phyloP scores from a whole-genome alignment of 2,797 vertebrate genomes.

The Cirrhinus molitorella region DNA sequence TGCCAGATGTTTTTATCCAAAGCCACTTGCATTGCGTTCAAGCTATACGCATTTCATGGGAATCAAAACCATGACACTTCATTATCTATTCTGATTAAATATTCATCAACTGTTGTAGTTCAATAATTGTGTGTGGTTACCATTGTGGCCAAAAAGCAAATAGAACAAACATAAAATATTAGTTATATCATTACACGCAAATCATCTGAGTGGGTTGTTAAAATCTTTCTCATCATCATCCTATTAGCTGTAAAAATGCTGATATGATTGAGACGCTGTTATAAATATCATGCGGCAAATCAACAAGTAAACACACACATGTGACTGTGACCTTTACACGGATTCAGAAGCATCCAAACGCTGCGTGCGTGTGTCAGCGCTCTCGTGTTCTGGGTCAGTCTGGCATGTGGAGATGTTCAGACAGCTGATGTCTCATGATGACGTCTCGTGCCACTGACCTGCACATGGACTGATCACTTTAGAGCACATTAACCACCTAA shows the following conservation, averaged over 20 bases:
- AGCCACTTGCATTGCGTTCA: background rate
- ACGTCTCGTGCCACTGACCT: background rate
- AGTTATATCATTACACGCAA: background rate
- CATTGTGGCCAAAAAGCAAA: background rate
- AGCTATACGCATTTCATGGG: background rate
- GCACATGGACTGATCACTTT: background rate
- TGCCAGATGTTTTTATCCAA: background rate
- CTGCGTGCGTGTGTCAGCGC: background rate
- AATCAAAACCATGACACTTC: background rate
- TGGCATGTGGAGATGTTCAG: background rate
- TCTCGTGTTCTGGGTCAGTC: background rate
- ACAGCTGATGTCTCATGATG: slow-evolving; percentile 8
- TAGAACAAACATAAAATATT: background rate
- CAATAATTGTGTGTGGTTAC: background rate
- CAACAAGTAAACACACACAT: background rate
- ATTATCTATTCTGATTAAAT: background rate
- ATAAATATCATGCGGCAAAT: slow-evolving; percentile 3
- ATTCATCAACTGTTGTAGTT: background rate
- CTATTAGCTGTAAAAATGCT: background rate
- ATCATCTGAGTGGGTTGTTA: background rate
- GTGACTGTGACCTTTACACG: background rate
- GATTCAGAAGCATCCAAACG: background rate
- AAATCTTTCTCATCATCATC: background rate
- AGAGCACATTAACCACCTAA: background rate
- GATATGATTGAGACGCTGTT: background rate